Evolutionary conservation across 2,113 vertebrate species (phyloP), one percentile per base, ranked within the genome.

Genomic region (Mionectes macconnelli): DNA sequence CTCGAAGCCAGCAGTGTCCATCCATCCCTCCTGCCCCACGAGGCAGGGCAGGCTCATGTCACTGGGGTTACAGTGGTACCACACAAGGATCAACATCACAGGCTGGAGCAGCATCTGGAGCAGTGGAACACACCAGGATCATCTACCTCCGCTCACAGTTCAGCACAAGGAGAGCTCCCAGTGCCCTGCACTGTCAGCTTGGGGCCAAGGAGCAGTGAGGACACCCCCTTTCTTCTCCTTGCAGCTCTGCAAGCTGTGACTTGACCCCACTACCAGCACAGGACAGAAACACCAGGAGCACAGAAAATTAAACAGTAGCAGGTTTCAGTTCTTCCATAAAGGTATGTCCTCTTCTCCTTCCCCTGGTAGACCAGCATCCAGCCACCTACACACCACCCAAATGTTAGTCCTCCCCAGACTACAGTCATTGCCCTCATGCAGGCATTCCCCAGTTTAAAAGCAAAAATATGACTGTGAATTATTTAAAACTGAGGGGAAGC

Each of bases 21-120:
- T 3, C 1, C 10, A 23, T 13, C 28, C 20, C 10, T 44, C 44
- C n/a, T 4, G 66, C 33, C 37, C 37, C 1, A 0, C 52, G 5
- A 60, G 3, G 1, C 19, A 8, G 40, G 74, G n/a, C 40, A 35
- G 24, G 44, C 19, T 44, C 67, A 9, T 1, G 7, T 8, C 91
- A 30, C 40, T 1, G 0, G 31, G 44, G 35, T 39, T 8, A 3
- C 1, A 33, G 31, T 8, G 35, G 33, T 7, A 56, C 52, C 5
- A 49, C 20, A 31, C 21, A 20, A 44, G 24, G 42, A 63, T 50
- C 37, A 19, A 5, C 33, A 31, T 5, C 49, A 14, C 44, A 27
- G 56, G 23, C 42, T 8, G 27, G 23, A 59, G n/a, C 39, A 33
- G 75, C 0, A 1, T 28, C 10, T 15, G 15, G 8, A 85, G 79